Conservation (phyloP, 2,113 vertebrate species). For the Symphodus melops region DNA sequence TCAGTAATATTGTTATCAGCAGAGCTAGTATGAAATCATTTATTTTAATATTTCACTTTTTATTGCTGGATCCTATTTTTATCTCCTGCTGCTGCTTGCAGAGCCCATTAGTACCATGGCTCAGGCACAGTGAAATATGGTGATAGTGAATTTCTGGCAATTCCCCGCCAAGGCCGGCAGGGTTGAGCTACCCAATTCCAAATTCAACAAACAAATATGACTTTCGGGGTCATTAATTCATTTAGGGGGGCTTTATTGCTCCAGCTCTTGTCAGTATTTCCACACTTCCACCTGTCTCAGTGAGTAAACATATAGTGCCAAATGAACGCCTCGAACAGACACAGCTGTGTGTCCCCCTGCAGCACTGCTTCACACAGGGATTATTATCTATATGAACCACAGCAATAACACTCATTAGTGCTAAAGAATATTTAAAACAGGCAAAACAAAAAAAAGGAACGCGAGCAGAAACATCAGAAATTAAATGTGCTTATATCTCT, state of each 20-base stretch:
- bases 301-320: not conserved
- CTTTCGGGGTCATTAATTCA: conserved; percentile 23
- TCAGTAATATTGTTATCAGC: not conserved
- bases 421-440: conserved; percentile 25
- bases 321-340: not conserved
- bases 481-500: not conserved
- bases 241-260: conserved; percentile 12
- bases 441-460: too few relatives aligned
- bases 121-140: conserved; percentile 24
- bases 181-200: not conserved
- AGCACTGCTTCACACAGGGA: conserved; percentile 24
- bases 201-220: conserved; percentile 28
- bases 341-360: conserved; percentile 1
- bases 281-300: conserved; percentile 10
- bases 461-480: too few relatives aligned
- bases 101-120: conserved; percentile 9
- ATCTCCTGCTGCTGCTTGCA: conserved; percentile 40
- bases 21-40: conserved; percentile 2
- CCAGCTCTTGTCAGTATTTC: conserved; percentile 15
- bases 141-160: conserved; percentile 28
- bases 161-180: not conserved
- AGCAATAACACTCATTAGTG: conserved; percentile 47
- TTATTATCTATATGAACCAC: conserved; percentile 16
- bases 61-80: conserved; percentile 20
- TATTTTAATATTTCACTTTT: conserved; percentile 5